A percentile compares a stretch with the other conserved stretches of the same genome.
Evolutionary conservation across 2,888 invertebrate species (phyloP).

Genomic region (Platycheirus rosarum): DNA sequence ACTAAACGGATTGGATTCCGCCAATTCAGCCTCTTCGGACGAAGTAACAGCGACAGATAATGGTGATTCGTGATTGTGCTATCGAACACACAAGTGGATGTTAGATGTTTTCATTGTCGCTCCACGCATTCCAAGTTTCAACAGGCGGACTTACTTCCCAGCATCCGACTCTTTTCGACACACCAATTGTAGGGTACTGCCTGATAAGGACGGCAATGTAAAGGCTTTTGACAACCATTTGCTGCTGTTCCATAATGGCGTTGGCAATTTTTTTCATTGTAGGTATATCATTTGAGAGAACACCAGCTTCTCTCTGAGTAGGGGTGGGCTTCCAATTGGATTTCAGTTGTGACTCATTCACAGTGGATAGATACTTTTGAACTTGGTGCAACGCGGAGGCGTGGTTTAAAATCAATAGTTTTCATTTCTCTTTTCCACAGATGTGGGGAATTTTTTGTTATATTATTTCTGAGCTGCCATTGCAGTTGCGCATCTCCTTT

Average conservation of each 20-base stretch:
- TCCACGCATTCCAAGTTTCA: conserved; percentile 47
- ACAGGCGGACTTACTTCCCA: conserved; percentile 47
- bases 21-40: conserved; percentile 64
- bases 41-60: conserved; percentile 61
- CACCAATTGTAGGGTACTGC: conserved; percentile 7
- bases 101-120: conserved; percentile 50
- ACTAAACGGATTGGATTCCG: conserved; percentile 66
- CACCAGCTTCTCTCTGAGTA: conserved; percentile 44
- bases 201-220: conserved; percentile 54
- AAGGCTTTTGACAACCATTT: conserved; percentile 64
- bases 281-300: conserved; percentile 38
- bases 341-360: conserved; percentile 49
- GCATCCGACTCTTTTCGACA: conserved; percentile 58
- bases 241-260: conserved; percentile 62
- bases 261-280: conserved; percentile 69
- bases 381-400: conserved; percentile 37
- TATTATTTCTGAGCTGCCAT: conserved; percentile 12
- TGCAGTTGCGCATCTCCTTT: conserved; percentile 55
- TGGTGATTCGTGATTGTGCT: conserved; percentile 46
- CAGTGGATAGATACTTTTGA: conserved; percentile 13
- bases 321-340: conserved; percentile 57
- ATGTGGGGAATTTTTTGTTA: conserved; percentile 19
- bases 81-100: conserved; percentile 55
- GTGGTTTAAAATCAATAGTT: conserved; percentile 45
- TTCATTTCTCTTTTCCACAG: conserved; percentile 39